Evolutionary conservation across 2,113 vertebrate genomes (phyloP), one percentile per base, ranked within the genome.

Genomic region (Rhineura floridana): DNA sequence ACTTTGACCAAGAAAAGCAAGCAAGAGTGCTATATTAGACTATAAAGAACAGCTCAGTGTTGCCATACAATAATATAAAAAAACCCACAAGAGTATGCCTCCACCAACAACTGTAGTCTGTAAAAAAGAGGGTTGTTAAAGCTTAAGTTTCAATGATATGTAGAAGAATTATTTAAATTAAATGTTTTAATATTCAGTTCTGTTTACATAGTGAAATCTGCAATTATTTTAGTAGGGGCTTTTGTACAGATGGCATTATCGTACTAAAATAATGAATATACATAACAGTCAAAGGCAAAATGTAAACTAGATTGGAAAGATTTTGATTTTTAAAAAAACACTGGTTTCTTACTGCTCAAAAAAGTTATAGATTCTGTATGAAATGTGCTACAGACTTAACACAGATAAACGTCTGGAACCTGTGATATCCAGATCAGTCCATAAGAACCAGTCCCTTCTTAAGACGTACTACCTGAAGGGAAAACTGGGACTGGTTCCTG

Each of bases 171-270:
- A 0, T 30, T 63, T 55, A 79, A 1, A 65, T 36, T 94, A 72
- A 77, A 65, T 75, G 36, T 63, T 50, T 89, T 69, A 42, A 48
- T 85, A 3, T 46, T 2, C 5, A n/a, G 3, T 76, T 81, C 4
- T 69, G 59, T 6, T 94, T 89, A n/a, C 63, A 91, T 84, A 42
- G 9, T 21, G 69, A 84, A 87, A 36, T 2, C 0, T 77, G 62
- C 46, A 75, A 75, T 76, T 93, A 92, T 91, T 92, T 93, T 83
- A 91, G 85, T 86, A 86, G 50, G 81, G 81, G 65, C 33, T 89
- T 19, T 77, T 80, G 76, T 62, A 91, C 83, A 93, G 78, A 90
- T 93, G 84, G 88, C 91, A 90, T 89, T 87, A 91, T 59, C 90
- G 76, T 85, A 73, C 77, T 90, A 88, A 81, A 91, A 88, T 88